Conservation (phyloP, 2,113 vertebrate genomes). For the Scomber japonicus region DNA sequence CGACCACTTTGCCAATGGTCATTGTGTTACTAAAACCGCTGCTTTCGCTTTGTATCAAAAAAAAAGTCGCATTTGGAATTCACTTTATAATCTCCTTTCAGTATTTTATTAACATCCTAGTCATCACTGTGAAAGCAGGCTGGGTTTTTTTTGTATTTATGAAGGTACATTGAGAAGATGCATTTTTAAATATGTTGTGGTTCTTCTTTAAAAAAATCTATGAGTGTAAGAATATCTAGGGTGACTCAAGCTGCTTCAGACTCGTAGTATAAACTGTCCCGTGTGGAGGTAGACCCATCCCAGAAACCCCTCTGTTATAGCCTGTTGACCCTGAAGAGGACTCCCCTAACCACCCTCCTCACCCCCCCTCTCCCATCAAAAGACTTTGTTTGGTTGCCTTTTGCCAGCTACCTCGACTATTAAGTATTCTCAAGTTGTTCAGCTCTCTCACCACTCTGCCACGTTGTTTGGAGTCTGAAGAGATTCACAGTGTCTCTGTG, state of each 20-base stretch:
- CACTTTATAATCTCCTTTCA: constrained; percentile 87
- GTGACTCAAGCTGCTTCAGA: constrained; percentile 86
- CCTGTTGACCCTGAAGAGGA: constrained; percentile 57
- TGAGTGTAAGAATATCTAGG: constrained; percentile 75
- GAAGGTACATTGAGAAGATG: constrained; percentile 88
- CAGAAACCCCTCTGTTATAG: constrained; percentile 34
- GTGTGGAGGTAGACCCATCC: constrained; percentile 70
- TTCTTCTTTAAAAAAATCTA: constrained; percentile 66
- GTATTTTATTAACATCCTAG: constrained; percentile 87
- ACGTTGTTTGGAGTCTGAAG: constrained; percentile 59
- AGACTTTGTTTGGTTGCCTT: constrained; percentile 83
- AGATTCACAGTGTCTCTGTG: constrained; percentile 48
- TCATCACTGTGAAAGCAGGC: constrained; percentile 88
- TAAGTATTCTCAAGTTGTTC: constrained; percentile 88
- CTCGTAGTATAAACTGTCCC: constrained; percentile 81
- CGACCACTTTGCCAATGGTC: constrained; percentile 77
- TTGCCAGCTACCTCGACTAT: constrained; percentile 93
- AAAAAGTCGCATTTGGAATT: constrained; percentile 80
- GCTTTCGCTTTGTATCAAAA: constrained; percentile 83
- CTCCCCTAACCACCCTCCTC: neutral
- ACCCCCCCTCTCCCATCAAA: constrained; percentile 31
- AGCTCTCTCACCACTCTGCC: constrained; percentile 58
- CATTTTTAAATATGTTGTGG: constrained; percentile 79
- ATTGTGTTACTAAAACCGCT: constrained; percentile 82
- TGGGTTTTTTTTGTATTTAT: constrained; percentile 84